Conservation (phyloP, 2,888 invertebrate genomes). For the Drosophila ustulata region DNA sequence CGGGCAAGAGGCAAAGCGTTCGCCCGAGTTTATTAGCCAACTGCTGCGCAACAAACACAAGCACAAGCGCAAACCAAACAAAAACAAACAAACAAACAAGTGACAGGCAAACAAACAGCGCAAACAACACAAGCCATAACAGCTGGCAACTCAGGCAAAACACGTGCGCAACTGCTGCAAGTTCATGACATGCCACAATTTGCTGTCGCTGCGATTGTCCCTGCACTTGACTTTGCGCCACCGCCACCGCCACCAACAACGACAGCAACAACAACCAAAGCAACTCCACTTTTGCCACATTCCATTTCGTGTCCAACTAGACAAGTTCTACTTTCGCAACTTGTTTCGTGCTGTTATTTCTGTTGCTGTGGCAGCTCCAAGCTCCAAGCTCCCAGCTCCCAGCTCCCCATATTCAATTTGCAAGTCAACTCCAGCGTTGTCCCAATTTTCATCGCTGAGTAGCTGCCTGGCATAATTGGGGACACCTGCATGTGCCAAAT, state of each 20-base stretch:
- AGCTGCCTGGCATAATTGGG: slow-evolving; percentile 70
- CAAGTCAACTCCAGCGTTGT: slow-evolving; percentile 66
- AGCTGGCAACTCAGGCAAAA: slow-evolving; percentile 20
- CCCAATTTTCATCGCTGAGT: slow-evolving; percentile 65
- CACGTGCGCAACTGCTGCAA: slow-evolving; percentile 63
- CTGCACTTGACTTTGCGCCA: slow-evolving; percentile 45
- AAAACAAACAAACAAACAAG: slow-evolving; percentile 42
- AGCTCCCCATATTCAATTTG: slow-evolving; percentile 65
- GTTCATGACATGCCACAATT: slow-evolving; percentile 51
- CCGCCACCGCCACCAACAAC: not conserved
- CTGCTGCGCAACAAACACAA: slow-evolving; percentile 22
- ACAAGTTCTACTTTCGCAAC: slow-evolving; percentile 79
- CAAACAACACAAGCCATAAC: slow-evolving; percentile 31
- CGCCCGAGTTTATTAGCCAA: slow-evolving; percentile 53
- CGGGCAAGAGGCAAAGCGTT: slow-evolving; percentile 10
- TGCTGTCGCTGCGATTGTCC: not conserved
- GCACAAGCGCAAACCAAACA: not conserved
- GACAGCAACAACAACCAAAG: not conserved
- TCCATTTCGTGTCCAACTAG: slow-evolving; percentile 55
- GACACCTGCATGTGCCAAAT: slow-evolving; percentile 81
- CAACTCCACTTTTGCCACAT: slow-evolving; percentile 42
- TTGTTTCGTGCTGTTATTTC: slow-evolving; percentile 60
- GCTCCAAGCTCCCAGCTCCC: not conserved
- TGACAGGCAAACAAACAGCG: slow-evolving; percentile 30
- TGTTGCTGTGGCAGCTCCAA: slow-evolving; percentile 34